Base-by-base conservation (phyloP, 2,113 vertebrate genomes). In the Tenebrosternarchus preto region DNA sequence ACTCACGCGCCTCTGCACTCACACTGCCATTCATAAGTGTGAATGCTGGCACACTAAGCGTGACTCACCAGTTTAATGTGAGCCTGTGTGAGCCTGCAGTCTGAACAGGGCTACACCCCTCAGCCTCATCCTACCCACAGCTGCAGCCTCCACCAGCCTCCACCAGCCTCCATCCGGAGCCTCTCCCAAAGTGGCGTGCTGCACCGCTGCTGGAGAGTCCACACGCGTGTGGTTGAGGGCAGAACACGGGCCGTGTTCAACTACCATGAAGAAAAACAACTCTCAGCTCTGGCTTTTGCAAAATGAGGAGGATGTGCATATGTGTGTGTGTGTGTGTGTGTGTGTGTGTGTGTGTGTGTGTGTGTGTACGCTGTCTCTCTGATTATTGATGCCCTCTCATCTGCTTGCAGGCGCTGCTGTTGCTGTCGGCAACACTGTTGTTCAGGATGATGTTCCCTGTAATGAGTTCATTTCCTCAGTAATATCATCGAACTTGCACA, bases 41-140 rank as follows among this genome's bases (percentile, higher is more conserved):
- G 56, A 67, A 39, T 76, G 55, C 24, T 69, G 20, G 68, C 22
- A 78, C 74, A 77, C 60, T 78, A 22, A 67, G 63, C 36, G 63
- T 84, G 83, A 84, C 79, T 84, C 75, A 84, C 75, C 70, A 57
- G 69, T 84, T 84, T 75, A 81, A 81, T 69, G 72, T 81, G 74
- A 81, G 69, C 53, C 31, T n/a, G 31, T 77, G 63, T 57, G 60
- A 68, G 68, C 83, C 61, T 60, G 69, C 78, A 84, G 76, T 66
- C 25, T 81, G 61, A 27, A 73, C 55, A 22, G 53, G 56, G 12
- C 50, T 27, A 9, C 39, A 50, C 5, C 43, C 43, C 43, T 12
- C 12, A 25, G n/a, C 50, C 67, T 53, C 31, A n/a, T 70, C 70
- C 74, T 24, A 72, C 43, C 64, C 82, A 72, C 83, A 82, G 80